Evolutionary conservation across 2,797 vertebrate genomes (phyloP), one percentile per base, ranked within the genome.

Genomic region (Platalea minor): DNA sequence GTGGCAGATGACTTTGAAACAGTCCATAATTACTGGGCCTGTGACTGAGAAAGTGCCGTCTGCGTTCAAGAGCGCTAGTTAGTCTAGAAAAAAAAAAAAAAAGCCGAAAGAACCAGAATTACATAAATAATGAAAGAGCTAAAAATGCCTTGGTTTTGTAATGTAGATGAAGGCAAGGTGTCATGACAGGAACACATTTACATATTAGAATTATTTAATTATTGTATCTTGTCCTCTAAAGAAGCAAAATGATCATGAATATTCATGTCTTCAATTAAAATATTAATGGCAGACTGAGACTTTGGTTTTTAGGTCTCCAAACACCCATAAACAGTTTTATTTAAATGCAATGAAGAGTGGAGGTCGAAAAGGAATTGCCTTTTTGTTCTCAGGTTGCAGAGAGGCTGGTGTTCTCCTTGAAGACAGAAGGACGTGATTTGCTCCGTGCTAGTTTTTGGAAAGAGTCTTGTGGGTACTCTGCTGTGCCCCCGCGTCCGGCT

Each of bases 191-290:
- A 93, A 33, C 93, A 82, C 96, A 98, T 98, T 97, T 98, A 31
- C 98, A 97, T 98, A 93, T 74, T 88, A 65, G 95, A 98, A 97
- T 98, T 97, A 97, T 98, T 98, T 97, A 94, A 95, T 96, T 97
- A 93, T 88, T 18, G 1, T 76, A 81, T 93, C 95, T 88, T 97
- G 95, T 95, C 93, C 96, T 97, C 97, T 88, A 91, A 97, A 97
- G 95, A 95, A 97, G 85, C 91, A 68, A 95, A 93, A 84, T 16
- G 20, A 1, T 41, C 89, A 93, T 98, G 97, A 97, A 98, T 98
- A 98, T 98, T 98, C 97, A 97, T 97, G 68, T 4, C 1, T 70
- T 92, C 74, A 95, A 97, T 98, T 98, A 97, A 98, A 98, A 98
- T 98, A 98, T 98, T 98, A 97, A 98, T 97, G 57, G 35, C 80